Base-by-base conservation (phyloP, 2,888 invertebrate genomes). In the Bembecia ichneumoniformis region DNA sequence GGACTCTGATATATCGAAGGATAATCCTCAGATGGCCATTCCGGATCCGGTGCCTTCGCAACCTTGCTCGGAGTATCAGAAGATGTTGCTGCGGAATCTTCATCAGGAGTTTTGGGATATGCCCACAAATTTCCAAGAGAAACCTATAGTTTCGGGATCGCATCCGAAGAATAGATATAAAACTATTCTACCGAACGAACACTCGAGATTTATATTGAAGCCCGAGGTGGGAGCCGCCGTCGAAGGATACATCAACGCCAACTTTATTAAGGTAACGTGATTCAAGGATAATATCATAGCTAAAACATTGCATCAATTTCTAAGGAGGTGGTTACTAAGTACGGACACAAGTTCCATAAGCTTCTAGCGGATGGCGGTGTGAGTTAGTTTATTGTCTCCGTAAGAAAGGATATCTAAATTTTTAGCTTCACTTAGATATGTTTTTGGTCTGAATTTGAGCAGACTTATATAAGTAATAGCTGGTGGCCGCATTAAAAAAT, bases 101-200 rank as follows among this genome's bases (percentile, higher is more conserved):
- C 83, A 84, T 50, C 93, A 95, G 65, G 97, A 97, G 74, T 97
- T 97, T 71, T 97, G 96, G 96, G 96, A 96, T 75, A 92, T 97
- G 66, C 97, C 97, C 0, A 90, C 95, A 53, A 97, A 97, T 77
- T 93, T 96, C 58, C 96, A 96, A 58, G 96, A 96, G 68, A 95
- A 95, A 67, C 93, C 96, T 7, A 92, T 94, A 65, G 94, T 97
- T 1, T 94, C 94, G 28, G 97, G 97, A 0, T 95, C 96, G 20
- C 95, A 96, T 59, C 89, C 92, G 11, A 96, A 96, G 81, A 97
- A 97, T 76, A 90, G 97, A 55, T 97, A 97, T 68, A 92, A 94
- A 70, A 93, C 95, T 0, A 96, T 97, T 48, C 86, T 97, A 66
- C 96, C 97, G 28, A 96, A 97, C 76, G 94, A 96, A 64, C 93